Percentiles rank a stretch among this genome's conserved stretches.
phyloP scores from a whole-genome alignment of 2,888 invertebrate genomes.

The Leptura quadrifasciata region DNA sequence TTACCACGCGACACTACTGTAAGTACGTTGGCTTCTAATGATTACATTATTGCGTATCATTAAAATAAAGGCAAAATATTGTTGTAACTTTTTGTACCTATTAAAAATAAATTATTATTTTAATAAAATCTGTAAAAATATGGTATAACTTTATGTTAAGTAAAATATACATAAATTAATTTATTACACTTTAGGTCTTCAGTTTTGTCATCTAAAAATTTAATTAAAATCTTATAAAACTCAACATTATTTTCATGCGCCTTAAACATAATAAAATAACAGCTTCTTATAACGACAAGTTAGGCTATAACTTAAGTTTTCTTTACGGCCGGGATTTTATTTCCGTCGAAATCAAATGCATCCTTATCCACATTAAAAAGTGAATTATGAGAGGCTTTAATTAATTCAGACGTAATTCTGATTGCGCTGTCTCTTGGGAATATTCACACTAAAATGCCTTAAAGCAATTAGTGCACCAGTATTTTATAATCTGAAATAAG shows the following conservation, averaged over 20 bases:
- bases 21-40: no score
- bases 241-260: neutral
- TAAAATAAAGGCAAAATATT: no score
- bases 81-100: no score
- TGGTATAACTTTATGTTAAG: neutral
- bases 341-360: neutral
- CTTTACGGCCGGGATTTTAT: neutral
- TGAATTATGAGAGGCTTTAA: neutral
- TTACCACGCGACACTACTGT: no score
- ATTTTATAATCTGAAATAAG: no score
- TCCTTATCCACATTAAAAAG: neutral
- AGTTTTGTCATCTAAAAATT: neutral
- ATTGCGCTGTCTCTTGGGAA: neutral
- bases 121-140: neutral
- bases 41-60: no score
- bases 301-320: slow-evolving; percentile 1
- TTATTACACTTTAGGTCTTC: neutral
- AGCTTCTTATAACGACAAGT: neutral
- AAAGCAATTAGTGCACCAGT: no score
- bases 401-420: neutral
- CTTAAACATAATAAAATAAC: neutral
- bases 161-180: neutral
- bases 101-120: neutral
- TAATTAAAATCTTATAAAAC: neutral
- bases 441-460: neutral